A percentile compares a stretch with the other conserved stretches of the same genome.
These are phyloP conservation scores for Cryptotermes secundus DNA, from an alignment of 1,140 invertebrate species.

Conservation along the genomic window DNA sequence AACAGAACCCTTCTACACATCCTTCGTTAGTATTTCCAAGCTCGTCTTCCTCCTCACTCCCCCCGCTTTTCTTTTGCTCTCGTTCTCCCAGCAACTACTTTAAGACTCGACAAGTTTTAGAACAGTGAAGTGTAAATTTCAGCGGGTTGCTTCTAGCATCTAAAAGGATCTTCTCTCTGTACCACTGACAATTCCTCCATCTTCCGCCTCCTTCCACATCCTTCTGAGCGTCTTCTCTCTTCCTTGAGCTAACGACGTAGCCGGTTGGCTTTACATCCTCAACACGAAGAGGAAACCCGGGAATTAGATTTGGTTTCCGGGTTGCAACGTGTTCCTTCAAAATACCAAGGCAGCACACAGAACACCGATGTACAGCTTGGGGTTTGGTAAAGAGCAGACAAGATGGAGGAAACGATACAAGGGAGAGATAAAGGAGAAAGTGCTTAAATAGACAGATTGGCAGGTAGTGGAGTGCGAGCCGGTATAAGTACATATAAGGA, in stretches of 20 bases:
- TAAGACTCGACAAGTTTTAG: slow-evolving; percentile 16
- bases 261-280: slow-evolving; percentile 4
- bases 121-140: slow-evolving; percentile 19
- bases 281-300: slow-evolving; percentile 8
- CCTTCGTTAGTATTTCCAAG: slow-evolving; percentile 13
- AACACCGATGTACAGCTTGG: too few species aligned
- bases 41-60: background rate
- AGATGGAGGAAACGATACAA: too few species aligned
- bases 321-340: background rate
- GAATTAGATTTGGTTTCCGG: slow-evolving; percentile 19
- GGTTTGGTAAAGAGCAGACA: too few species aligned
- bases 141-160: background rate
- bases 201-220: too few species aligned
- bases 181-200: slow-evolving; percentile 9
- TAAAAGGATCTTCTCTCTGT: background rate
- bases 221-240: too few species aligned
- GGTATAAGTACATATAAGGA: too few species aligned
- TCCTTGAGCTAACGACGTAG: background rate
- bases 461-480: too few species aligned
- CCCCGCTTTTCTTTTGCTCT: too few species aligned
- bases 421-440: too few species aligned
- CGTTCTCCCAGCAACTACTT: background rate
- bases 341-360: background rate
- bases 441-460: too few species aligned
- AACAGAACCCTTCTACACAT: slow-evolving; percentile 4